phyloP scores from a whole-genome alignment of 2,113 vertebrate species.

The Ciconia maguari region DNA sequence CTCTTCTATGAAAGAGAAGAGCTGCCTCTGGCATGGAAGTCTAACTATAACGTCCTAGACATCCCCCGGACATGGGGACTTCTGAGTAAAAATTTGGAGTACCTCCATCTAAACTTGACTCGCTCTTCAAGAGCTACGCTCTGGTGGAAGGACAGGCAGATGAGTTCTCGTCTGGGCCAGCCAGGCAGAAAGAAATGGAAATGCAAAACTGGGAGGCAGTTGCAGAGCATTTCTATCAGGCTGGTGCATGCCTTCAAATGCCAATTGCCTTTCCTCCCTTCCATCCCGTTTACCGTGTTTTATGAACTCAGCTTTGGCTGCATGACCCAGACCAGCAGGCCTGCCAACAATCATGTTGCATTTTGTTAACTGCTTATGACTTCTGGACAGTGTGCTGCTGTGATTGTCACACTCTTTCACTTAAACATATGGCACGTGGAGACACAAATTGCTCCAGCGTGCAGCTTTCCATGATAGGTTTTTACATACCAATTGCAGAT shows the following conservation, averaged over 20 bases:
- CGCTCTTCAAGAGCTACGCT: neutral
- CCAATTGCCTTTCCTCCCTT: neutral
- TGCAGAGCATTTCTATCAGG: neutral
- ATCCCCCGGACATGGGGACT: neutral
- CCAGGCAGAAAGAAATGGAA: neutral
- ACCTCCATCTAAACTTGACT: neutral
- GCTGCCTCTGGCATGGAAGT: neutral
- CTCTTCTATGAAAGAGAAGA: neutral
- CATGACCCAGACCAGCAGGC: slow-evolving; percentile 27
- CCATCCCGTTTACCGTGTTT: neutral
- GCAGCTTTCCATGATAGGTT: slow-evolving; percentile 8
- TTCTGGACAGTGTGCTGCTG: slow-evolving; percentile 57
- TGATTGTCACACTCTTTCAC: slow-evolving; percentile 46
- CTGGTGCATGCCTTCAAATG: neutral
- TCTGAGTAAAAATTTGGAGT: neutral
- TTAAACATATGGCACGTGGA: slow-evolving; percentile 47
- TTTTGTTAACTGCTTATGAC: slow-evolving; percentile 54
- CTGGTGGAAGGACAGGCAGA: neutral
- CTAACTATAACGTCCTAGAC: neutral
- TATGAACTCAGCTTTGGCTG: slow-evolving; percentile 46
- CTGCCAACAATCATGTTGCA: slow-evolving; percentile 48
- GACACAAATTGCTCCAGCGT: slow-evolving; percentile 28
- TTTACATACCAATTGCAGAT: slow-evolving; percentile 34
- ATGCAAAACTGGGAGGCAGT: neutral
- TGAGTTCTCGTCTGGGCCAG: neutral